These are phyloP conservation scores for Morelia viridis DNA, from an alignment of 2,797 vertebrate species.

Conservation along the genomic window DNA sequence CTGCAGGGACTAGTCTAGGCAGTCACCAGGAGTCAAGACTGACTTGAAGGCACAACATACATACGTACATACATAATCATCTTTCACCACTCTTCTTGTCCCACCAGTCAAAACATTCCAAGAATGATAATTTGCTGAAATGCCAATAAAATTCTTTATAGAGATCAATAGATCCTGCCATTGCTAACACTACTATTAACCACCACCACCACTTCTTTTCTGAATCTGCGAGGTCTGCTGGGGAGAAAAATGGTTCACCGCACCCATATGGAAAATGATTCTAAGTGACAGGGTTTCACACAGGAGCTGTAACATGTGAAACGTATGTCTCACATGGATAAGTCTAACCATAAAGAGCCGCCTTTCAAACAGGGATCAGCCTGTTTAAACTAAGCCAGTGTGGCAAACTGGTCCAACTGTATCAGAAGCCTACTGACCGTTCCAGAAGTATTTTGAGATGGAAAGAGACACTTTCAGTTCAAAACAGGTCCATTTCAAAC, in stretches of 20 bases:
- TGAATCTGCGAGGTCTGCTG: not conserved
- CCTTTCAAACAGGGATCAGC: not conserved
- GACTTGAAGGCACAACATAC: not conserved
- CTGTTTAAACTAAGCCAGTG: not conserved
- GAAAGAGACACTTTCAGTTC: not conserved
- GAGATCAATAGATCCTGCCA: too few relatives aligned
- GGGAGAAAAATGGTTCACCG: not conserved
- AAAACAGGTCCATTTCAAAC: not conserved
- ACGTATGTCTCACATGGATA: not conserved
- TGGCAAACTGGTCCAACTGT: not conserved
- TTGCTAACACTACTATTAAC: not conserved
- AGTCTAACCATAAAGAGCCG: too few relatives aligned
- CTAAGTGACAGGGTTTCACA: not conserved
- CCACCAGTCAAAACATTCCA: not conserved
- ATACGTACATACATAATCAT: not conserved
- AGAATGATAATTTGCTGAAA: not conserved
- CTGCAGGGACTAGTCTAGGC: not conserved
- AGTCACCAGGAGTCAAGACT: not conserved
- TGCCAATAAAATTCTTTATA: not conserved
- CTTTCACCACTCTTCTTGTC: not conserved
- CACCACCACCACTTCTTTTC: not conserved
- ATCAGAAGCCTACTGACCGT: not conserved
- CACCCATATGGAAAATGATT: not conserved
- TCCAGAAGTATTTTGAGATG: not conserved
- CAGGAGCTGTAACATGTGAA: not conserved